Evolutionary conservation across 2,113 vertebrate species (phyloP), one percentile per base, ranked within the genome.

Genomic region (Syngnathus scovelli): DNA sequence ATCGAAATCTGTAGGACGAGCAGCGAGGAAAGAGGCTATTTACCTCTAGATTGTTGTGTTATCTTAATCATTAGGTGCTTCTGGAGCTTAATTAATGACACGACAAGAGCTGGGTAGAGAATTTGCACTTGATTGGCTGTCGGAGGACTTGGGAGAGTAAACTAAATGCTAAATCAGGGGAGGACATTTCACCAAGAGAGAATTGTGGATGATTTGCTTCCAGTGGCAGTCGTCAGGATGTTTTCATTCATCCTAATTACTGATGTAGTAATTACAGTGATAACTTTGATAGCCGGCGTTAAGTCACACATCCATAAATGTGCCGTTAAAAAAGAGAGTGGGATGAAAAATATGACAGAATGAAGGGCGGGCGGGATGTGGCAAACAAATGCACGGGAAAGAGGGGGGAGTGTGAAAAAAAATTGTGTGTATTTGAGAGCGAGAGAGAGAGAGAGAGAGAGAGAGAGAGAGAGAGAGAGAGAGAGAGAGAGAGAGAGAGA

Each of bases 191-290:
- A 64, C 71, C 11, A 81, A 83, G 80, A 79, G 78, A 80, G 80
- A 82, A 79, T 72, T 78, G 78, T 68, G 77, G 81, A 89, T 61
- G 88, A 90, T 92, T 92, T 87, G 80, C 87, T 91, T 92, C 92
- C 92, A 61, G 68, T 92, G 90, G 67, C 91, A 92, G 91, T 92
- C 92, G 93, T 96, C 95, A 94, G 90, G 92, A 92, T 90, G 92
- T 95, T 95, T 95, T 95, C 95, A 98, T 98, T 93, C 94, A 93
- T 91, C 92, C 89, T 95, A 96, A 98, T 98, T 95, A 95, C 92
- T 93, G 92, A 93, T 91, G 93, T 90, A 94, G 93, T 90, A 94
- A 95, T 95, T 96, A 95, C 93, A 94, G 94, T 93, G 94, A 95
- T 93, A 91, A 90, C 92, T 91, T 93, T 92, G 94, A 95, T 95